These are phyloP conservation scores for Colaptes auratus DNA, from an alignment of 2,113 vertebrate genomes.

Conservation along the genomic window DNA sequence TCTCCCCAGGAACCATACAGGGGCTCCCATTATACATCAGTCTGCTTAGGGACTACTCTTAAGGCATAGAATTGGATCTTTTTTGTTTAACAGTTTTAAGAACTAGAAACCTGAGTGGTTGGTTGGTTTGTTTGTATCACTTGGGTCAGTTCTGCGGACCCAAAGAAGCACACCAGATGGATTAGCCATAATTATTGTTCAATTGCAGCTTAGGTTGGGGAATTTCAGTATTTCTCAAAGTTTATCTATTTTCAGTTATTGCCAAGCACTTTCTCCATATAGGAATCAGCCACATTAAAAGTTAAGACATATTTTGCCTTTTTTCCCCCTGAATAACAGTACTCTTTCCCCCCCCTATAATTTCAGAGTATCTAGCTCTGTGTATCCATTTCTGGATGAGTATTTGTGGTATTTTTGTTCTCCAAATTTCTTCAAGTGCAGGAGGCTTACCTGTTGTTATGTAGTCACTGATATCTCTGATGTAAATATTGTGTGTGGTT, in stretches of 20 bases:
- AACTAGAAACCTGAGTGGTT: not conserved
- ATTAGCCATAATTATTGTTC: not conserved
- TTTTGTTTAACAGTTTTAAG: not conserved
- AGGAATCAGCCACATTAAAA: not conserved
- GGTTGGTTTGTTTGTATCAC: not conserved
- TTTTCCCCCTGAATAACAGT: not conserved
- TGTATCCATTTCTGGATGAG: not conserved
- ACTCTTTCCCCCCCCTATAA: not conserved
- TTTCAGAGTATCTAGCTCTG: not conserved
- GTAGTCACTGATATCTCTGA: not conserved
- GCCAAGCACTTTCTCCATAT: not conserved
- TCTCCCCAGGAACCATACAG: not conserved
- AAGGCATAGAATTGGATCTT: not conserved
- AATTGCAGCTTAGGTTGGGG: not conserved
- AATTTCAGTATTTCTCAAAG: not conserved
- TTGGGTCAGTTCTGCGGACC: not conserved
- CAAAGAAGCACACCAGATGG: not conserved
- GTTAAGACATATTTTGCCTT: not conserved
- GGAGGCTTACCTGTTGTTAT: not conserved
- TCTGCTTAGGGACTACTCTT: not conserved
- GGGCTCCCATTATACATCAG: not conserved
- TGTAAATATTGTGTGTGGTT: not conserved
- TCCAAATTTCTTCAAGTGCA: not conserved
- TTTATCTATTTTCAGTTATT: not conserved
- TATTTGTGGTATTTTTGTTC: not conserved